These are phyloP conservation scores for Trichonephila clavata DNA, from an alignment of 1,140 invertebrate genomes.

Conservation along the genomic window DNA sequence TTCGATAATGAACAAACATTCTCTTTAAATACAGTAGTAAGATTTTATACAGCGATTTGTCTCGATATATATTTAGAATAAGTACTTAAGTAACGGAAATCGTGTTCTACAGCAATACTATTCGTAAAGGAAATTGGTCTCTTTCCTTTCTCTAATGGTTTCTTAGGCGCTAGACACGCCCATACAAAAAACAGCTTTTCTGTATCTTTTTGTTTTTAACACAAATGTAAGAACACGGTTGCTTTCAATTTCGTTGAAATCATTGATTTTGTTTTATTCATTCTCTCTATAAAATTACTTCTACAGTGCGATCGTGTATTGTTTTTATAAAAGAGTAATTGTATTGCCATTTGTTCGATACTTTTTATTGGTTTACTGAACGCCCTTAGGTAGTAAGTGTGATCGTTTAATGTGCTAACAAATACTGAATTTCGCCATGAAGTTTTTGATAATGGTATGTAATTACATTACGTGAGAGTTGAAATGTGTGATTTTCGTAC, in stretches of 20 bases:
- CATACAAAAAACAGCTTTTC: background rate
- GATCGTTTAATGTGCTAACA: background rate
- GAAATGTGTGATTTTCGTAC: too few species aligned
- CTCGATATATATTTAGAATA: background rate
- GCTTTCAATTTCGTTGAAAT: background rate
- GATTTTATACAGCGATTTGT: constrained; percentile 34
- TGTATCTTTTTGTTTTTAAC: constrained; percentile 14
- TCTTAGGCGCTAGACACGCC: constrained; percentile 40
- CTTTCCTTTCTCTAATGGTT: constrained; percentile 45
- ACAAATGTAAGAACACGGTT: background rate
- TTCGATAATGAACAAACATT: constrained; percentile 22
- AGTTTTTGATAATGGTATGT: background rate
- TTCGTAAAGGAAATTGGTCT: constrained; percentile 13
- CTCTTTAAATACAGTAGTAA: constrained; percentile 2
- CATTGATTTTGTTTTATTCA: constrained; percentile 14
- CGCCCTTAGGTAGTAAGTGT: too few species aligned
- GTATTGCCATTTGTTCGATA: too few species aligned
- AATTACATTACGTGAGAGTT: too few species aligned
- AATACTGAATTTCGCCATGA: background rate
- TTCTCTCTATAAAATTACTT: background rate
- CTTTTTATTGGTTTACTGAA: too few species aligned
- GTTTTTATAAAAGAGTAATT: background rate
- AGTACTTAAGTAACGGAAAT: constrained; percentile 24
- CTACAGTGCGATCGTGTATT: background rate
- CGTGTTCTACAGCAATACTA: constrained; percentile 31